Percentiles rank a stretch among this genome's conserved stretches.
phyloP scores from a whole-genome alignment of 2,113 vertebrate species.

The Pedetes capensis region DNA sequence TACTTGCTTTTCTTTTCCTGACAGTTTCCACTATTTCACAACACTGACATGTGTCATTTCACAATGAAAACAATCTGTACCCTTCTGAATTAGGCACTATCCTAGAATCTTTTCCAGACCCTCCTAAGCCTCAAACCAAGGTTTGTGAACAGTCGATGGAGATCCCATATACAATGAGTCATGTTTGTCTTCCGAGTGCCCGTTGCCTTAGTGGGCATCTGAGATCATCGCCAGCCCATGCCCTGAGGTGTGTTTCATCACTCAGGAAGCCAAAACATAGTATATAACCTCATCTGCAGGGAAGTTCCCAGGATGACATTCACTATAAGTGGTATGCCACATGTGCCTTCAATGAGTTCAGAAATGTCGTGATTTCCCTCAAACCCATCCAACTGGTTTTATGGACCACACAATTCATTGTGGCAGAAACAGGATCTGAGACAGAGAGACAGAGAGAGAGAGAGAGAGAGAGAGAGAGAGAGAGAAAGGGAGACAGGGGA shows the following conservation, averaged over 20 bases:
- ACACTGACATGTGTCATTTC: slow-evolving; percentile 63
- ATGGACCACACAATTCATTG: background rate
- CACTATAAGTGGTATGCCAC: background rate
- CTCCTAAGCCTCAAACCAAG: slow-evolving; percentile 58
- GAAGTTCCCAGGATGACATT: background rate
- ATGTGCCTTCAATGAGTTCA: background rate
- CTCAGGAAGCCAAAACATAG: background rate
- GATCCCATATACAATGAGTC: slow-evolving; percentile 62
- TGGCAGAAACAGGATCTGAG: slow-evolving; percentile 4
- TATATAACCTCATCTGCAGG: background rate
- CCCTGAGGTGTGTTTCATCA: slow-evolving; percentile 16
- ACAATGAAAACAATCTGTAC: slow-evolving; percentile 67
- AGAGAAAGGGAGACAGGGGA: background rate
- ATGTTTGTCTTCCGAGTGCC: slow-evolving; percentile 63
- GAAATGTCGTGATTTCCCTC: background rate
- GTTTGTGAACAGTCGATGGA: slow-evolving; percentile 55
- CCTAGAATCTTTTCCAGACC: slow-evolving; percentile 67
- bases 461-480: background rate
- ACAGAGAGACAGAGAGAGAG: background rate
- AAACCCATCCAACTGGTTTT: background rate
- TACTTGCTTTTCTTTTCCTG: background rate
- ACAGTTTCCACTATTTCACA: slow-evolving; percentile 57
- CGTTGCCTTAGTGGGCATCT: slow-evolving; percentile 50
- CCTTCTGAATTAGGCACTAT: slow-evolving; percentile 42
- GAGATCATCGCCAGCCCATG: slow-evolving; percentile 33